Base-by-base conservation (phyloP, 2,888 invertebrate genomes). In the Carterocephalus palaemon region DNA sequence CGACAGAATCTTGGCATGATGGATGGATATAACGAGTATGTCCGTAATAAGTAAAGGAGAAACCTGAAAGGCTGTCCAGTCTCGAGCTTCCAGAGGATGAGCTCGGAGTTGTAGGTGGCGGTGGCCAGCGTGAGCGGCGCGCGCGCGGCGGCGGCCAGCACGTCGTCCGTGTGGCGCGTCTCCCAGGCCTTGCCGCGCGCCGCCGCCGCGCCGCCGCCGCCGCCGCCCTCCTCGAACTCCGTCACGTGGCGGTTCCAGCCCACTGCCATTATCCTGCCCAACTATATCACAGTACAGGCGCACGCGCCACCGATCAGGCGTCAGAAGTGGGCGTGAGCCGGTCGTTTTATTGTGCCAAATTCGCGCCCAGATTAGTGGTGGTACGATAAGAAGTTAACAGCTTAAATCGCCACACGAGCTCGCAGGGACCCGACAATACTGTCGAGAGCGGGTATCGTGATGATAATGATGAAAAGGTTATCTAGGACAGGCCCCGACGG, bases 1-100 rank as follows among this genome's bases (percentile, higher is more conserved):
- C n/a, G n/a, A n/a, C n/a, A n/a, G n/a, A n/a, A n/a, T n/a, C n/a
- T n/a, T n/a, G n/a, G n/a, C n/a, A n/a, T n/a, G n/a, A n/a, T n/a
- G n/a, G n/a, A n/a, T n/a, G 2, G 8, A 26, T 3, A 12, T 12
- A 5, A 2, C n/a, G 7, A 3, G 2, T 16, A 7, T 12, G 2
- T 13, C n/a, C n/a, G 4, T n/a, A 16, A 16, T 16, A 7, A 2
- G 6, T 15, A 13, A 4, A 15, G 4, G 46, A 7, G 3, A 4
- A 28, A 82, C 67, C 89, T 82, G 67, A 92, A 93, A 0, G 93
- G 91, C 67, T 94, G 92, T 0, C 94, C 94, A 0, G 94, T 95
- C 75, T 95, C 94, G 42, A 95, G 78, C 54, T 92, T 90, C 95
- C 95, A 95, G 53, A 96, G 87, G 13, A 95, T 83, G 33, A 96